phyloP scores from a whole-genome alignment of 2,113 vertebrate genomes.

The Sceloporus undulatus region DNA sequence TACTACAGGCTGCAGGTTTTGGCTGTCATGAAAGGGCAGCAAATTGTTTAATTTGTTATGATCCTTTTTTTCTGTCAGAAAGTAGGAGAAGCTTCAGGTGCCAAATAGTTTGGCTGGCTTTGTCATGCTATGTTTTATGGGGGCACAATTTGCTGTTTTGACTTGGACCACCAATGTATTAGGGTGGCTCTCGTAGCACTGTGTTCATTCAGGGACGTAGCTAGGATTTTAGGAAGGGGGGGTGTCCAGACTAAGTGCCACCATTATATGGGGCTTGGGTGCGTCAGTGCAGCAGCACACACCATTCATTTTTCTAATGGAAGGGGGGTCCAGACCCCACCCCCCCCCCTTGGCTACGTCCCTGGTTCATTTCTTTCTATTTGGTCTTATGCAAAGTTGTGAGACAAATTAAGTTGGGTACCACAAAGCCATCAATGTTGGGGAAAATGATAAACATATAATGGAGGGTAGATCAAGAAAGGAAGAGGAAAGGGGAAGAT shows the following conservation, averaged over 20 bases:
- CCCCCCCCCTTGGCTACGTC: no score
- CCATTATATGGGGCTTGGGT: no score
- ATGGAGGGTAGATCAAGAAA: background rate
- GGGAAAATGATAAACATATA: constrained; percentile 2
- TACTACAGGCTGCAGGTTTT: background rate
- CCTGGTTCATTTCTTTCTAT: background rate
- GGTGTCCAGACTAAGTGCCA: no score
- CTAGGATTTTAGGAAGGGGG: no score
- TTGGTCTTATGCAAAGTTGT: background rate
- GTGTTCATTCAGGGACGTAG: background rate
- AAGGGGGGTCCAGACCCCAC: no score
- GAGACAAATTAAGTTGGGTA: background rate
- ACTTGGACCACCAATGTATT: background rate
- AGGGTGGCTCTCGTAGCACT: background rate
- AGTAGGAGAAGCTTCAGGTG: background rate
- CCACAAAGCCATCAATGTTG: constrained; percentile 5
- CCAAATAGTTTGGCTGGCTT: background rate
- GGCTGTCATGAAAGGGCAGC: background rate
- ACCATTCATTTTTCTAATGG: no score
- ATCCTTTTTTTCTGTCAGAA: background rate
- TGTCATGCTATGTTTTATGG: background rate
- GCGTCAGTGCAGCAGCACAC: no score
- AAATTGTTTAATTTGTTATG: background rate
- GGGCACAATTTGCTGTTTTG: background rate
- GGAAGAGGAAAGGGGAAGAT: constrained; percentile 5